Evolutionary conservation across 2,888 invertebrate genomes (phyloP), one percentile per base, ranked within the genome.

Genomic region (Pristionchus fissidentatus): DNA sequence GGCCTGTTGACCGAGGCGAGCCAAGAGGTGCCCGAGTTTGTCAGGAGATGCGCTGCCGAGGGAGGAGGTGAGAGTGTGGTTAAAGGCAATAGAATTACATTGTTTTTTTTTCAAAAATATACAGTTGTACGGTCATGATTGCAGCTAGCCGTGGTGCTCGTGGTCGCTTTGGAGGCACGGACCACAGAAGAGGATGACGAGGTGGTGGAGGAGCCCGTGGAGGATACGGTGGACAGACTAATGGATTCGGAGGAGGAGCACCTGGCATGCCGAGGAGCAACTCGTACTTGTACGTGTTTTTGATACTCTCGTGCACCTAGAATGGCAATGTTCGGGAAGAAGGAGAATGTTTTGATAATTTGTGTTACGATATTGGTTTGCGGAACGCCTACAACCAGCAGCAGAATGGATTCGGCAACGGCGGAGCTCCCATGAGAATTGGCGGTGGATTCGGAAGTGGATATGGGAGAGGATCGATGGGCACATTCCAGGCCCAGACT

Each of bases 1-100:
- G 38, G 62, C 15, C 55, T 88, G 49, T 81, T 88, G 41, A 43
- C 83, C 41, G 89, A 89, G 60, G 84, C 88, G 0, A 85, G 87
- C 62, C 87, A 88, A 84, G 87, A 87, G 55, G 84, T 88, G 32
- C 89, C 89, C 29, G 89, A 89, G 22, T 89, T 87, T 86, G 83
- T 89, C 13, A 85, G 84, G 35, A 81, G 85, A 49, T 86, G 86
- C 35, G 88, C 89, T 19, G 83, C 87, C 22, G 87, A 88, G 66
- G 83, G 83, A 55, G 87, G 87, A 29, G 75, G 86, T 43, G 52
- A 84, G 35, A 62, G 19, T 22, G 46, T 43, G 46, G n/a, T n/a
- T n/a, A n/a, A n/a, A n/a, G n/a, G n/a, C n/a, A n/a, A n/a, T n/a
- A n/a, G n/a, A n/a, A n/a, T n/a, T n/a, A n/a, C n/a, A n/a, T n/a